These are phyloP conservation scores for Dysidea cf. avara DNA, from an alignment of 37 sponge, comb jelly and placozoan species.

Conservation along the genomic window DNA sequence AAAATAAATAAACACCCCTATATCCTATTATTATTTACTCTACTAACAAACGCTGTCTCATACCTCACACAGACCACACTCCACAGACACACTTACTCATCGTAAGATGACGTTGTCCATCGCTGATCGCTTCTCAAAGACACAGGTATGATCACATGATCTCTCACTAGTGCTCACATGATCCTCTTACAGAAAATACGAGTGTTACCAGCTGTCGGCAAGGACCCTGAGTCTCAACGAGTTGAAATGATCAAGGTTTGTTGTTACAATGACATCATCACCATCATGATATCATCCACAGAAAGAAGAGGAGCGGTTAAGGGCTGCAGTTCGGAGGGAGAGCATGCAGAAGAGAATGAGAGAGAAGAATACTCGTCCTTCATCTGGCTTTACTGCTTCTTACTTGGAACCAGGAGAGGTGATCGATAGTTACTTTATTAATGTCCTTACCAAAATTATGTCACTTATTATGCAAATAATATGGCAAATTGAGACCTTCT, in stretches of 20 bases:
- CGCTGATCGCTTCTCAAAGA: conserved; percentile 87
- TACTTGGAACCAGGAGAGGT: conserved; percentile 76
- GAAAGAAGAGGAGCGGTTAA: conserved; percentile 84
- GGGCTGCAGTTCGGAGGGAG: conserved; percentile 63
- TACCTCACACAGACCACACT: conserved; percentile 70
- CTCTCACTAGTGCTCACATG: too few relatives aligned
- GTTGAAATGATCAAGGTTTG: conserved; percentile 78
- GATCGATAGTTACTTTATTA: too few relatives aligned
- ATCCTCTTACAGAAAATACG: conserved; percentile 80
- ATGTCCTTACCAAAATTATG: neutral
- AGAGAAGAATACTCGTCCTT: conserved; percentile 50
- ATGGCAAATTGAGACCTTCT: too few relatives aligned
- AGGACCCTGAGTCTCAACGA: conserved; percentile 87
- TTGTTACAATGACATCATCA: neutral
- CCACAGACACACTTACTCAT: conserved; percentile 95
- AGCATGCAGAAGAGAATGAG: conserved; percentile 71
- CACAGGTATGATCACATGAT: conserved; percentile 56
- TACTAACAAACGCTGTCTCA: neutral
- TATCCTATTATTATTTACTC: neutral
- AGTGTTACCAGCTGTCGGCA: conserved; percentile 87
- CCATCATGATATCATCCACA: conserved; percentile 7
- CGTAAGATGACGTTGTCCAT: conserved; percentile 95
- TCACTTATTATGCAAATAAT: neutral
- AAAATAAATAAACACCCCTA: too few relatives aligned
- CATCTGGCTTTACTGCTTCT: conserved; percentile 46